phyloP scores from a whole-genome alignment of 1,140 invertebrate species.

The Leptinotarsa defecta region DNA sequence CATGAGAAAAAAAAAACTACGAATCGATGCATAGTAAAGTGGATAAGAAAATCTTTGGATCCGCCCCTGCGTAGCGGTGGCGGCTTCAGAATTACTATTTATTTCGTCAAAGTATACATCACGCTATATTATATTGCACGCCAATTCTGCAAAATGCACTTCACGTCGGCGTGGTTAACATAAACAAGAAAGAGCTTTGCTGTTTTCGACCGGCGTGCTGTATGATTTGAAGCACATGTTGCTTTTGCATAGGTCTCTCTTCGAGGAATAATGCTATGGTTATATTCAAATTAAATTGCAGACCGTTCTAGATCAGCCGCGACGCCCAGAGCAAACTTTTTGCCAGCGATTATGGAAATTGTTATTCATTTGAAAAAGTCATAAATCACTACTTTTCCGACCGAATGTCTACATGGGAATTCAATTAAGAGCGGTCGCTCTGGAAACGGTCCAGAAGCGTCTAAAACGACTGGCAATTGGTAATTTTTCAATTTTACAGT shows the following conservation, averaged over 20 bases:
- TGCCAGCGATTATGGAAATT: constrained; percentile 27
- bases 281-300: constrained; percentile 50
- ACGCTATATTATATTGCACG: constrained; percentile 50
- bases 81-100: constrained; percentile 30
- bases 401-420: constrained; percentile 14
- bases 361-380: constrained; percentile 23
- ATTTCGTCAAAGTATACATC: constrained; percentile 42
- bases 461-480: not conserved
- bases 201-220: constrained; percentile 48
- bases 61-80: not conserved
- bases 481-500: no score
- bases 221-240: constrained; percentile 53
- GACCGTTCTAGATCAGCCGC: constrained; percentile 23
- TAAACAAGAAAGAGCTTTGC: constrained; percentile 48
- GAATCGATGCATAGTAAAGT: no score
- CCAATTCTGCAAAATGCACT: constrained; percentile 44
- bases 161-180: constrained; percentile 47
- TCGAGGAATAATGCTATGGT: constrained; percentile 44
- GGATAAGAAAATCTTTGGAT: not conserved
- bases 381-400: constrained; percentile 16
- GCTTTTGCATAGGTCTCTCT: constrained; percentile 28
- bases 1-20: no score
- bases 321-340: constrained; percentile 32
- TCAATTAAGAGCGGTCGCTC: constrained; percentile 7
- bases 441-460: not conserved